Base-by-base conservation (phyloP, 2,888 invertebrate species). In the Sisyra terminalis region DNA sequence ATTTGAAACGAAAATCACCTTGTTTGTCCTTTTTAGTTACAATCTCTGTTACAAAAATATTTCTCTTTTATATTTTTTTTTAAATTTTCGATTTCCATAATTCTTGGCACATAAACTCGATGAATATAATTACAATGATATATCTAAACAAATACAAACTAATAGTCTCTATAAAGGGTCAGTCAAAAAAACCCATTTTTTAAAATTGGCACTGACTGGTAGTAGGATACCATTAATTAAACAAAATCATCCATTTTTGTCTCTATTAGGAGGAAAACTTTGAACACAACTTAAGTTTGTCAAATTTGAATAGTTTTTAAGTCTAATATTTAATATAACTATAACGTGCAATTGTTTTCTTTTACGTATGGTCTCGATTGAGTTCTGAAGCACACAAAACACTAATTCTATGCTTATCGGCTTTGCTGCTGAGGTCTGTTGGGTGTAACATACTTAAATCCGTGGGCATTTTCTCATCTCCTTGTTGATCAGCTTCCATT, bases 391-490 rank as follows among this genome's bases (percentile, higher is more conserved):
- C 43, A 38, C 43, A 43, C n/a, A 43, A 38, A 10, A 43, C 31
- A 37, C 43, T 43, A 34, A 43, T 44, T 51, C 40, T 39, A 44
- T 50, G 46, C 43, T 50, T 46, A 39, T 46, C 46, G 40, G 42
- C 36, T 44, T 43, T 55, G 46, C 54, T 57, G 43, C 58, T 60
- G 43, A 62, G 54, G 50, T 64, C 63, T 3, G 61, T 62, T 10
- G 63, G 61, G 6, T 55, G 57, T 6, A 44, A 31, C 70, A 73
- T 76, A 55, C 78, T 78, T 49, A 80, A 60, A 57, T 80, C 80
- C 36, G 79, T 79, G 42, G 80, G 79, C 66, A 76, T 72, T 52
- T 79, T 75, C 49, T 78, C 78, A 46, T 71, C 73, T 44, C 58
- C 64, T 57, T 39, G 39, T 13, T 39, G 29, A 15, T 39, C 29